A percentile compares a stretch with the other conserved stretches of the same genome.
Conservation (phyloP, 2,888 invertebrate genomes). For the Protodeltote pygarga region DNA sequence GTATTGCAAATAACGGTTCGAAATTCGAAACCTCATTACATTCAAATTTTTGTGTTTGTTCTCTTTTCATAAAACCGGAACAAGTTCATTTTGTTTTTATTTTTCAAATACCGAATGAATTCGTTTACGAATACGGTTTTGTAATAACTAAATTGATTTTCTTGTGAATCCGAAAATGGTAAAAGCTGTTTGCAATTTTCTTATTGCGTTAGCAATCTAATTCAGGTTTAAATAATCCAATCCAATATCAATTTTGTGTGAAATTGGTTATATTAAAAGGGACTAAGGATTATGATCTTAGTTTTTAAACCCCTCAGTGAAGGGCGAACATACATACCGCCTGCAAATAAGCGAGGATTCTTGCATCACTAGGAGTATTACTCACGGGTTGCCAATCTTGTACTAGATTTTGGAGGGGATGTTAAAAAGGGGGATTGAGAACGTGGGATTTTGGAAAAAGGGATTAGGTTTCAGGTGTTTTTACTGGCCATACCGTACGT, state of each 20-base stretch:
- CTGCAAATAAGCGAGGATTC: too few species aligned
- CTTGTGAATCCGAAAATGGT: conserved; percentile 23
- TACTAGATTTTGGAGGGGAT: too few species aligned
- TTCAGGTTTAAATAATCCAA: not conserved
- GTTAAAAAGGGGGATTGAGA: too few species aligned
- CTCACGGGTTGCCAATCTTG: too few species aligned
- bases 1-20: conserved; percentile 20
- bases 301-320: too few species aligned
- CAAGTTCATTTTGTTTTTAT: conserved; percentile 41
- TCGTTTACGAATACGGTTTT: conserved; percentile 27
- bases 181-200: conserved; percentile 13
- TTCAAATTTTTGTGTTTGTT: conserved; percentile 32
- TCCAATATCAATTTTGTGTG: not conserved
- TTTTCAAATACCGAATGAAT: conserved; percentile 31
- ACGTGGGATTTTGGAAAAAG: too few species aligned
- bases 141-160: conserved; percentile 37
- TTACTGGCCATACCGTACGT: too few species aligned
- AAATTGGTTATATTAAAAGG: not conserved
- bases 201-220: not conserved
- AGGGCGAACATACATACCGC: too few species aligned
- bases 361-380: too few species aligned
- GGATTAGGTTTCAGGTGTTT: too few species aligned
- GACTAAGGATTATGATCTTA: too few species aligned
- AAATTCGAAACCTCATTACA: conserved; percentile 31
- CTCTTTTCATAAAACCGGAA: conserved; percentile 22